A percentile compares a stretch with the other conserved stretches of the same genome.
These are phyloP conservation scores for Ctenoplectra terminalis DNA, from an alignment of 1,140 invertebrate species.

Conservation along the genomic window DNA sequence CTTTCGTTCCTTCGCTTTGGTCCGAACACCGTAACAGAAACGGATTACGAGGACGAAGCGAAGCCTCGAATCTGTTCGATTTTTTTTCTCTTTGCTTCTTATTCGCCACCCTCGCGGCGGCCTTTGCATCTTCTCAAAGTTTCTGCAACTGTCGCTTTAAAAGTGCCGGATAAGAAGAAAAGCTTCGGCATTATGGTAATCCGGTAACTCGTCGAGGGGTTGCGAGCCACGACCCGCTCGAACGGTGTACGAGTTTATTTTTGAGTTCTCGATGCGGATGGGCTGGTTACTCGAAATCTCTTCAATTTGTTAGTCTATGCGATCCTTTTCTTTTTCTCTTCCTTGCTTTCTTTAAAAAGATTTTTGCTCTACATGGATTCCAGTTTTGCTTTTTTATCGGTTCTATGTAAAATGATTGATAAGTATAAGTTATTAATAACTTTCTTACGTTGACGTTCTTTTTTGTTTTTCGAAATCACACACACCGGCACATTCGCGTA, in stretches of 20 bases:
- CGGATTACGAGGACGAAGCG: constrained; percentile 52
- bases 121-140: constrained; percentile 59
- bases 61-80: constrained; percentile 50
- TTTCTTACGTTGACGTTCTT: no score
- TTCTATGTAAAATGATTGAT: no score
- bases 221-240: not conserved
- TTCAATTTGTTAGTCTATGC: constrained; percentile 32
- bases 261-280: constrained; percentile 24
- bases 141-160: constrained; percentile 63
- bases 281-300: not conserved
- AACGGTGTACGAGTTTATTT: constrained; percentile 49
- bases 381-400: no score
- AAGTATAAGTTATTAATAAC: no score
- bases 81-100: not conserved
- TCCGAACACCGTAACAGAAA: constrained; percentile 53
- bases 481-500: no score
- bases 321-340: not conserved
- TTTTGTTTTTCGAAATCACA: no score
- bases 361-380: no score
- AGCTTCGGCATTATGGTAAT: constrained; percentile 70
- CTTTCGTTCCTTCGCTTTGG: constrained; percentile 34
- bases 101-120: not conserved
- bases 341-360: not conserved
- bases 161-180: constrained; percentile 69
- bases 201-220: constrained; percentile 52